phyloP scores from a whole-genome alignment of 2,888 invertebrate species.

The Nephrotoma appendiculata region DNA sequence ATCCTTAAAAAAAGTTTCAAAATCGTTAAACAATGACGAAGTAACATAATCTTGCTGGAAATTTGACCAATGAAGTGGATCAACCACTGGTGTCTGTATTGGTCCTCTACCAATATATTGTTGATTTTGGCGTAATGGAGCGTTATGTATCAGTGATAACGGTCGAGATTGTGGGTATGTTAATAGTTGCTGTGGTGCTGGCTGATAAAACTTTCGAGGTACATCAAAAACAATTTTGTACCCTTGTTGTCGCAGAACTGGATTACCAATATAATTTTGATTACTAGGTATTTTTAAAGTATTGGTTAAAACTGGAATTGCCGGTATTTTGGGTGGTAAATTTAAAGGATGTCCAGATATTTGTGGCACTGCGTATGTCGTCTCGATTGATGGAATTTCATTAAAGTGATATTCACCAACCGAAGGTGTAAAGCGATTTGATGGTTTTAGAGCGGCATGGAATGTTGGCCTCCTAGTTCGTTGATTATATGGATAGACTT shows the following conservation, averaged over 20 bases:
- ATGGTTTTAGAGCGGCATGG: constrained; percentile 35
- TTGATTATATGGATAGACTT: constrained; percentile 28
- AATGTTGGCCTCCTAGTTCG: constrained; percentile 26
- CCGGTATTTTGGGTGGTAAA: constrained; percentile 16
- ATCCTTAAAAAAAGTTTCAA: neutral
- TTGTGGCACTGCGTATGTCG: constrained; percentile 41
- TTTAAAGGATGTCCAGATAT: constrained; percentile 22
- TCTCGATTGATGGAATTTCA: constrained; percentile 36
- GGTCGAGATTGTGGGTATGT: neutral
- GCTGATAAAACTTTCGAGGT: neutral
- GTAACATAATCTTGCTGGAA: neutral
- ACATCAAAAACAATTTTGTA: neutral
- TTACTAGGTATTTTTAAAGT: neutral
- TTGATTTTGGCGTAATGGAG: neutral
- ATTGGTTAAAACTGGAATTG: constrained; percentile 17
- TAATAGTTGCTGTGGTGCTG: neutral
- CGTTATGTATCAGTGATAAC: neutral
- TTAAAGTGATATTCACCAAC: constrained; percentile 34
- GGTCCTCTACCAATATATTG: neutral
- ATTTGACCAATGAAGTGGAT: neutral
- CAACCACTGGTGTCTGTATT: neutral
- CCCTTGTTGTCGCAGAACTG: neutral
- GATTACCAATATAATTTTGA: neutral
- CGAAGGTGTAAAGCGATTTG: constrained; percentile 37
- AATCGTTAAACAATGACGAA: neutral